Conservation (phyloP, 2,113 vertebrate species). For the Picathartes gymnocephalus region DNA sequence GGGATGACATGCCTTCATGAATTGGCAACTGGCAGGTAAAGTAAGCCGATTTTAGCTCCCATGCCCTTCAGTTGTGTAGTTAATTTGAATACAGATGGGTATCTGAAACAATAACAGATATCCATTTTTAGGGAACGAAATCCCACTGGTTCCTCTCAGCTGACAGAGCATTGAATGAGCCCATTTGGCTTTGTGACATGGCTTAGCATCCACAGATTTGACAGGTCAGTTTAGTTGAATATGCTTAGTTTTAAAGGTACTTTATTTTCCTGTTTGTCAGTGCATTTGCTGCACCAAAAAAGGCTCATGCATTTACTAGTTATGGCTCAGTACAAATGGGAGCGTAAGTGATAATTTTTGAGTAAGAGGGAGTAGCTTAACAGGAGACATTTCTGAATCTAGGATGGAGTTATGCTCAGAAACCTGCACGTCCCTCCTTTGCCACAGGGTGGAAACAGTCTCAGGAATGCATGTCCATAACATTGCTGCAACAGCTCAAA, state of each 20-base stretch:
- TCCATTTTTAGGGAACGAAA: background rate
- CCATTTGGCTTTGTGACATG: background rate
- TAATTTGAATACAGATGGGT: background rate
- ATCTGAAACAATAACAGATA: background rate
- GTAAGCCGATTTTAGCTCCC: background rate
- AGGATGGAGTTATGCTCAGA: background rate
- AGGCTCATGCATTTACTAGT: background rate
- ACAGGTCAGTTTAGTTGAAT: background rate
- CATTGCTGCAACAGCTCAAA: background rate
- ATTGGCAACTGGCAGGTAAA: background rate
- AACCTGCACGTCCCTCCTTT: background rate
- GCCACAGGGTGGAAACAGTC: slow-evolving; percentile 11
- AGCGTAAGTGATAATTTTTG: background rate
- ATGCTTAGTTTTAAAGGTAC: background rate
- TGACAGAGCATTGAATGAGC: background rate
- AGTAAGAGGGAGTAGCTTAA: background rate
- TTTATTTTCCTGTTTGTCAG: background rate
- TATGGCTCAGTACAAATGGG: background rate
- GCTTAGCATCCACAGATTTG: background rate
- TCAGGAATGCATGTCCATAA: background rate
- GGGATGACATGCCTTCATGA: background rate
- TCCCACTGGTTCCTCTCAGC: background rate
- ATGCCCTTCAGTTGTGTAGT: background rate
- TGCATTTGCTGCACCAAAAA: background rate
- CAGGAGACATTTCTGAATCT: background rate